Evolutionary conservation across 1,140 invertebrate species (phyloP), one percentile per base, ranked within the genome.

Genomic region (Micrasema longulum): DNA sequence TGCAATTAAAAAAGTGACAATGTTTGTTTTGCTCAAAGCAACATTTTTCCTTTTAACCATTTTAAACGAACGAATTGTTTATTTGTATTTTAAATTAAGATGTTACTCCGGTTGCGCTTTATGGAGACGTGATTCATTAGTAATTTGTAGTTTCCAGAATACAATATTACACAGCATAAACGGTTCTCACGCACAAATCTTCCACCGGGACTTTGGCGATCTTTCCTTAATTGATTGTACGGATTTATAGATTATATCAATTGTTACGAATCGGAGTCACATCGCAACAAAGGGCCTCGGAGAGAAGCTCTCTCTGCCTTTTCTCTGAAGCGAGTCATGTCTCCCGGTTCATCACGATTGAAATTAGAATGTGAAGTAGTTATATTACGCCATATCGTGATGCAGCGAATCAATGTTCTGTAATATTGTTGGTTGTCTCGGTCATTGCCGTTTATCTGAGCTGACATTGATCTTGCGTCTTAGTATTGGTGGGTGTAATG

Each of bases 381-480:
- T 36, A 45, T 65, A 43, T 66, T 36, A 57, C 69, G 73, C 73
- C 69, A 31, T 71, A 52, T 66, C 72, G 62, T 70, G 73, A 67
- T 74, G 73, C 60, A 26, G 63, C 60, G 41, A 64, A 64, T 64
- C 60, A 22, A 64, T 31, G 53, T 57, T 57, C 53, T 16, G n/a
- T 47, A 47, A 47, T 64, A 35, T 12, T 64, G 60, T 26, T 14
- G 43, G 43, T 14, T 26, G 43, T 47, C 23, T 14, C 60, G 60
- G 60, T 64, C 60, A 47, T 63, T 63, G 60, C 60, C 43, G 14
- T 47, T 47, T 47, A 47, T 64, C 60, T 26, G 22, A 60, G 36
- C 35, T 60, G 55, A 60, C 55, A 60, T 60, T 60, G 55, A 60
- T 41, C 35, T 60, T 60, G 55, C 18, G 16, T 18, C 26, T 31